Base-by-base conservation (phyloP, 2,113 vertebrate species). In the Rostratula benghalensis region DNA sequence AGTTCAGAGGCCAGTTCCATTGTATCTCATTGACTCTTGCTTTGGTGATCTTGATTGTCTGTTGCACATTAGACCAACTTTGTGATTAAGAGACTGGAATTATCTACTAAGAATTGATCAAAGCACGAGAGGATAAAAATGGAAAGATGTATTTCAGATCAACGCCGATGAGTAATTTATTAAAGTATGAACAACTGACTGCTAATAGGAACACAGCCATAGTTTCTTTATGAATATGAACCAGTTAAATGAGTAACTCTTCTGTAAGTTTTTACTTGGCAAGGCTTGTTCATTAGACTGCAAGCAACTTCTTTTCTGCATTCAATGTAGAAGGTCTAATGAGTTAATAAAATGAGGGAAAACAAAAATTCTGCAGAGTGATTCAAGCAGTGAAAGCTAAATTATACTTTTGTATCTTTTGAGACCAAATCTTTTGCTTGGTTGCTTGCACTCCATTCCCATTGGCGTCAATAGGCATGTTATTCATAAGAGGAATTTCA, bases 191-290 rank as follows among this genome's bases (percentile, higher is more conserved):
- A 89, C 59, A 94, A 87, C 77, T 68, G 48, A 54, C 73, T 71
- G 56, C 56, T 95, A 91, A 68, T 91, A 95, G 92, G 94, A 78
- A 60, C 65, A 87, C 4, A 60, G 13, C 21, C 51, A 28, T 75
- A 53, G 11, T 92, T 96, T 95, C 33, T 67, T 88, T 88, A 88
- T 90, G 71, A 92, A 74, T 90, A 86, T 74, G 54, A 92, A 87
- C 37, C 71, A 83, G 87, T 74, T 90, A 95, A 93, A 93, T 88
- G 87, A 94, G 78, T 90, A 96, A 96, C 56, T 91, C 56, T 87
- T 80, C 87, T 59, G 48, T 90, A 67, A 96, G 46, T 77, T 91
- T 94, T 54, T 65, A 83, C 39, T 91, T 96, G 87, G 63, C 90
- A 92, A 94, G 46, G 41, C 19, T 90, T 70, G 61, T 77, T 97